These are phyloP conservation scores for Rutilus rutilus DNA, from an alignment of 2,113 vertebrate genomes.

Conservation along the genomic window DNA sequence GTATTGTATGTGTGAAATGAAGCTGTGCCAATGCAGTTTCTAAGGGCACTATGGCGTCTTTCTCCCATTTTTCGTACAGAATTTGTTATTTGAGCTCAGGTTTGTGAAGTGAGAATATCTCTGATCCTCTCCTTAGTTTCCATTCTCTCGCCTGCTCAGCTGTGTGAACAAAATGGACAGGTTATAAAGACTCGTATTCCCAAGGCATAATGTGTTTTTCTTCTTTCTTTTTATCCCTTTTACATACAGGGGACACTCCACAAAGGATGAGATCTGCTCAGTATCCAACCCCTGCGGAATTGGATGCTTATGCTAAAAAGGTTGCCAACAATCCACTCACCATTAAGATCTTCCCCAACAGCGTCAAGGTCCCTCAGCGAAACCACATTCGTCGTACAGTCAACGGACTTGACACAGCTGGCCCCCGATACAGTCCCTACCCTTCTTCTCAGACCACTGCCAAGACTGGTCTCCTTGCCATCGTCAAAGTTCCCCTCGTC, in stretches of 20 bases:
- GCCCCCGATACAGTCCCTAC: conserved; percentile 98
- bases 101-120: background rate
- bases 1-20: background rate
- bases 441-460: conserved; percentile 89
- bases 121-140: background rate
- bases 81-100: background rate
- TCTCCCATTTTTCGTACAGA: background rate
- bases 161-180: background rate
- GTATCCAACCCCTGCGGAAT: conserved; percentile 99
- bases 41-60: background rate
- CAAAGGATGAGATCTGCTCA: conserved; percentile 99
- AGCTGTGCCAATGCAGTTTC: background rate
- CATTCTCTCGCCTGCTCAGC: background rate
- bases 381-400: conserved; percentile 98
- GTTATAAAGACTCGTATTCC: background rate
- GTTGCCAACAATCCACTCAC: conserved; percentile 98
- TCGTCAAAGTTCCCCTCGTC: conserved; percentile 88
- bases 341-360: conserved; percentile 99
- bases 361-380: conserved; percentile 98
- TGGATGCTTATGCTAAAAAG: conserved; percentile 99
- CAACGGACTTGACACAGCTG: conserved; percentile 97
- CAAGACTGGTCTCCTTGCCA: conserved; percentile 94
- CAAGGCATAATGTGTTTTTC: background rate
- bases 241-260: conserved; percentile 96
- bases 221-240: conserved; percentile 57